A percentile compares a stretch with the other conserved stretches of the same genome.
These are phyloP conservation scores for Argopecten irradians DNA, from an alignment of 1,140 invertebrate genomes.

Conservation along the genomic window DNA sequence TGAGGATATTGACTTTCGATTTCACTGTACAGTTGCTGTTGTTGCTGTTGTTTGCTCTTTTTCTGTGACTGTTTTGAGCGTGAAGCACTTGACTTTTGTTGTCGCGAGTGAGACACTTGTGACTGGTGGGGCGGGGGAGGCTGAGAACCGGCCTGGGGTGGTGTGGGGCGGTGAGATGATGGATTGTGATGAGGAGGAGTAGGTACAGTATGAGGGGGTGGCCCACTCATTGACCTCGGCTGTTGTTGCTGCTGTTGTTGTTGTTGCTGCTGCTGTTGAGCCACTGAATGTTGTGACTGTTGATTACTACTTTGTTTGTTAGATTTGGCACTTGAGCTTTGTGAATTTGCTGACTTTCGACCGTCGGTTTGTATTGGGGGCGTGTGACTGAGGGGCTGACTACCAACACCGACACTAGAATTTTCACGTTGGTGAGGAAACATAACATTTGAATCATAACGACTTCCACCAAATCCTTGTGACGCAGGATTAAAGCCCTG, in stretches of 20 bases:
- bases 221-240: slow-evolving; percentile 43
- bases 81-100: slow-evolving; percentile 42
- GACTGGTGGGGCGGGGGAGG: slow-evolving; percentile 9
- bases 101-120: slow-evolving; percentile 29
- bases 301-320: slow-evolving; percentile 55
- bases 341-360: slow-evolving; percentile 60
- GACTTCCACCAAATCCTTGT: slow-evolving; percentile 39
- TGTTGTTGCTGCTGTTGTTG: slow-evolving; percentile 45
- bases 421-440: slow-evolving; percentile 44
- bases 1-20: slow-evolving; percentile 58
- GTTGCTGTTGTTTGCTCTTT: slow-evolving; percentile 63
- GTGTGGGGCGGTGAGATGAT: background rate
- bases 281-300: slow-evolving; percentile 45
- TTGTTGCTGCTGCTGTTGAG: slow-evolving; percentile 43
- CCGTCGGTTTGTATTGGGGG: slow-evolving; percentile 56
- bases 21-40: slow-evolving; percentile 47
- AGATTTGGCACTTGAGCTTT: slow-evolving; percentile 46
- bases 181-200: background rate
- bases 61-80: slow-evolving; percentile 55
- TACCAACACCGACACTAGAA: slow-evolving; percentile 41
- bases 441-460: slow-evolving; percentile 54
- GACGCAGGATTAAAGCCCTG: slow-evolving; percentile 57
- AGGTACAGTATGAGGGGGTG: slow-evolving; percentile 37
- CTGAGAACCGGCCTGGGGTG: slow-evolving; percentile 15
- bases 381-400: slow-evolving; percentile 61